Evolutionary conservation across 2,797 vertebrate species (phyloP).

Genomic region (Halcyon leucocephala): DNA sequence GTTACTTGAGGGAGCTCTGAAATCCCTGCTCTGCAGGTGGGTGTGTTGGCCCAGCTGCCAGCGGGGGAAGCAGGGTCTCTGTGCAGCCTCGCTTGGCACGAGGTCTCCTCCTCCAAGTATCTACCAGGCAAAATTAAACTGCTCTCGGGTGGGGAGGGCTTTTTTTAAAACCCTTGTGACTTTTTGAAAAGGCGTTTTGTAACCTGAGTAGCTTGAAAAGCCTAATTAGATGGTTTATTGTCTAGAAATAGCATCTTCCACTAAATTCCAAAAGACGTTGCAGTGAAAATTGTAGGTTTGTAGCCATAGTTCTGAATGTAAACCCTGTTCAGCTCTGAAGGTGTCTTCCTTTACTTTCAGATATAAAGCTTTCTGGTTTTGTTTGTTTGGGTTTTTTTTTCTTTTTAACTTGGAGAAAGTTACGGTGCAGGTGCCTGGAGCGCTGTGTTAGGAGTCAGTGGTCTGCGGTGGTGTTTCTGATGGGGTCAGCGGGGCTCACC

Average conservation of each 20-base stretch:
- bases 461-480: neutral
- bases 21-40: neutral
- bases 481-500: neutral
- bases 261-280: neutral
- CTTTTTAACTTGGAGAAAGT: neutral
- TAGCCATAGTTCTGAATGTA: neutral
- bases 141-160: neutral
- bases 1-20: neutral
- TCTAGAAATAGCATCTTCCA: conserved; percentile 38
- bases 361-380: neutral
- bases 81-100: neutral
- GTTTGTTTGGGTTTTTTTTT: neutral
- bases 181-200: conserved; percentile 1
- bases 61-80: neutral
- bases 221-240: conserved; percentile 6
- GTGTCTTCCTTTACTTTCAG: neutral
- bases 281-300: conserved; percentile 22
- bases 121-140: neutral
- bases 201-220: conserved; percentile 24
- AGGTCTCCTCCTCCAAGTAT: neutral
- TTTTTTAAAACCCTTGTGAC: neutral
- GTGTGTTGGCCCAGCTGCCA: neutral
- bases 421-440: neutral
- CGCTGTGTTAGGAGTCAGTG: rapidly evolving
- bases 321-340: neutral